Evolutionary conservation across 2,888 invertebrate species (phyloP).

Genomic region (Polydrusus cervinus): DNA sequence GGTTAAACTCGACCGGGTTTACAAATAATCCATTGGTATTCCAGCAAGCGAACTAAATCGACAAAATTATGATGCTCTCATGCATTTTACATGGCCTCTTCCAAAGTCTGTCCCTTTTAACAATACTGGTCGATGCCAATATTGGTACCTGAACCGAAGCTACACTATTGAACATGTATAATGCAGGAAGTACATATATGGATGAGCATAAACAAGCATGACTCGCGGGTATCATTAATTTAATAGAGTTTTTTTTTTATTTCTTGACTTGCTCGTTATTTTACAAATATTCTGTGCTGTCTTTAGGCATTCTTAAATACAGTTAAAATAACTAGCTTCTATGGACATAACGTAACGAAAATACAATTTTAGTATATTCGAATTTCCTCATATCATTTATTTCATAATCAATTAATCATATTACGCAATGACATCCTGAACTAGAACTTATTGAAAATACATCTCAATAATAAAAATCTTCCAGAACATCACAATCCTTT

Average conservation of each 20-base stretch:
- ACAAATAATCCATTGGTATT: slow-evolving; percentile 49
- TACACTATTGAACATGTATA: slow-evolving; percentile 24
- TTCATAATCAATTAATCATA: too few relatives aligned
- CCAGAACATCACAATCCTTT: too few relatives aligned
- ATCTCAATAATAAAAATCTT: too few relatives aligned
- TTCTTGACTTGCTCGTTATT: not conserved
- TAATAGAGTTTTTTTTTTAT: not conserved
- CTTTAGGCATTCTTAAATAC: too few relatives aligned
- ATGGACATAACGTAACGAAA: too few relatives aligned
- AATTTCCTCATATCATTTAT: too few relatives aligned
- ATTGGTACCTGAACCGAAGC: slow-evolving; percentile 24
- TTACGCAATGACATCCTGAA: too few relatives aligned
- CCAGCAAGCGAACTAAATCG: slow-evolving; percentile 32
- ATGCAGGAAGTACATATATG: slow-evolving; percentile 5
- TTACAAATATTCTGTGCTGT: too few relatives aligned
- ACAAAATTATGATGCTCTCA: slow-evolving; percentile 36
- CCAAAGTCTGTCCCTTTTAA: slow-evolving; percentile 26
- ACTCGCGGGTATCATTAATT: slow-evolving; percentile 14
- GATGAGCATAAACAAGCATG: slow-evolving; percentile 5
- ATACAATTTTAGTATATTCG: too few relatives aligned
- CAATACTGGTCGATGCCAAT: slow-evolving; percentile 24
- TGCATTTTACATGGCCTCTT: slow-evolving; percentile 45
- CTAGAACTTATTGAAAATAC: too few relatives aligned
- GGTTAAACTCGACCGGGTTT: slow-evolving; percentile 38
- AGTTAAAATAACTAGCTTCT: too few relatives aligned